Evolutionary conservation across 2,797 vertebrate species (phyloP), one percentile per base, ranked within the genome.

Genomic region (Poliocrania exsul): DNA sequence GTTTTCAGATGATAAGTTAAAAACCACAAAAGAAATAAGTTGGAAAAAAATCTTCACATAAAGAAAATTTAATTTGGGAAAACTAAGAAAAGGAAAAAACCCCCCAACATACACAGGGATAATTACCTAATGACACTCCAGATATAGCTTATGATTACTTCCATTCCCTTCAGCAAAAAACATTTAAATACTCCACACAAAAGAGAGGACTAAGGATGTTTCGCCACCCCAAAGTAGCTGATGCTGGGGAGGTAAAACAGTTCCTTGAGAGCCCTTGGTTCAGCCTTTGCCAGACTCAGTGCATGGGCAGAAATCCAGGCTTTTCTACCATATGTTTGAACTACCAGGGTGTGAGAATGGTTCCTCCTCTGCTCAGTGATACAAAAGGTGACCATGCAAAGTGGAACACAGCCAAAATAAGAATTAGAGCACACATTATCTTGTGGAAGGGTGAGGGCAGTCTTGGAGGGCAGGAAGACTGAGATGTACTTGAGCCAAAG

Each of bases 301-400:
- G 51, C 31, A 24, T 0, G 3, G 50, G 42, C 57, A 92, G 50
- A 72, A 90, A 57, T 37, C 31, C 50, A 81, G 67, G n/a, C 10
- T 90, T 54, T 61, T 69, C 67, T 40, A 71, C 18, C 8, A 12
- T 7, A 4, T 13, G 7, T 56, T 19, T 2, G 2, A 61, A 38
- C 18, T 16, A 10, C 38, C 33, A 14, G 10, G 26, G 33, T 4
- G 9, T 33, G 51, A 60, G 42, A 51, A 33, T 5, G 20, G 38
- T 49, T 50, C 60, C 11, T 47, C 25, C 67, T 60, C 38, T 62
- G 49, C 47, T 69, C 35, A 24, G 0, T 11, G 46, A 31, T 16
- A 12, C 2, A 23, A 6, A n/a, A 38, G 11, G 0, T 3, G 6
- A 51, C 56, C 25, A 28, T 4, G 17, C 7, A 62, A 51, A 54